A percentile compares a stretch with the other conserved stretches of the same genome.
These are phyloP conservation scores for Drosophila falleni DNA, from an alignment of 2,888 invertebrate species.

Conservation along the genomic window DNA sequence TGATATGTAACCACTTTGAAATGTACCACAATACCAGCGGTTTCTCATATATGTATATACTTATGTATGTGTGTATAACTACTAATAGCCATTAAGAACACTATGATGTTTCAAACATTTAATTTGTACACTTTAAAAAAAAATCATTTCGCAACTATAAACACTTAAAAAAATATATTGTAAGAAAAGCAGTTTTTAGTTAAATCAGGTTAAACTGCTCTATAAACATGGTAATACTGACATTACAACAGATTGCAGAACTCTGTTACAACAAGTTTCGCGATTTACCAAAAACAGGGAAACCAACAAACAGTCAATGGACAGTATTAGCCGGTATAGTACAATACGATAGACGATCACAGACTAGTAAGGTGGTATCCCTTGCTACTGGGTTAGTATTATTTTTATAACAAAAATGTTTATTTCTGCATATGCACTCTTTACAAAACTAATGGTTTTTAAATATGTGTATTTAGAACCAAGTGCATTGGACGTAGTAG, in stretches of 20 bases:
- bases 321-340: conserved; percentile 92
- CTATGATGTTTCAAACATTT: too few relatives aligned
- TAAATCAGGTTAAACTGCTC: background rate
- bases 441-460: background rate
- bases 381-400: conserved; percentile 85
- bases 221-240: conserved; percentile 2
- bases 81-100: too few relatives aligned
- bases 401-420: background rate
- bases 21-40: too few relatives aligned
- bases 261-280: conserved; percentile 88
- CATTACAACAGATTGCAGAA: conserved; percentile 85
- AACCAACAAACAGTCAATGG: conserved; percentile 92
- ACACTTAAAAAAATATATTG: too few relatives aligned
- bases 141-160: too few relatives aligned
- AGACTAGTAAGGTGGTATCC: conserved; percentile 88
- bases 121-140: too few relatives aligned
- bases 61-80: too few relatives aligned
- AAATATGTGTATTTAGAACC: conserved; percentile 88
- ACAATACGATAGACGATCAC: conserved; percentile 84
- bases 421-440: background rate
- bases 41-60: too few relatives aligned
- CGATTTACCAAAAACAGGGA: conserved; percentile 91
- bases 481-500: conserved; percentile 93
- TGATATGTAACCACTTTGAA: too few relatives aligned
- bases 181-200: too few relatives aligned